These are phyloP conservation scores for Mugil cephalus DNA, from an alignment of 2,113 vertebrate species.

Conservation along the genomic window DNA sequence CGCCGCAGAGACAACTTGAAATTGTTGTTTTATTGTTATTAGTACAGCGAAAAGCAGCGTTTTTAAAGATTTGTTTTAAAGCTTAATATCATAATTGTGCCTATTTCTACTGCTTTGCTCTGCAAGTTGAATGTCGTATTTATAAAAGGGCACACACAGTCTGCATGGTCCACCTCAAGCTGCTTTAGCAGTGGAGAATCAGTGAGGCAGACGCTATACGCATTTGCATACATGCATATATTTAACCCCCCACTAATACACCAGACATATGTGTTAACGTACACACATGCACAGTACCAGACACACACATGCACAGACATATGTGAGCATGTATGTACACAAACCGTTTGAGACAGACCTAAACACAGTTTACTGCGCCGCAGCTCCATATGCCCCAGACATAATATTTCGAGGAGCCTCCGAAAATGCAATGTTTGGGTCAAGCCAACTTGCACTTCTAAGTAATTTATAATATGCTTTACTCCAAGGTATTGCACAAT, in stretches of 20 bases:
- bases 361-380: slow-evolving; percentile 48
- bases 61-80: background rate
- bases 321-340: slow-evolving; percentile 56
- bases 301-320: slow-evolving; percentile 52
- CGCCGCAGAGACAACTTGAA: background rate
- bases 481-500: slow-evolving; percentile 98
- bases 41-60: background rate
- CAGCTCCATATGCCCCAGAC: slow-evolving; percentile 74
- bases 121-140: background rate
- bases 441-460: slow-evolving; percentile 92
- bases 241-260: slow-evolving; percentile 56
- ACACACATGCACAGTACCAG: slow-evolving; percentile 40
- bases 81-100: background rate
- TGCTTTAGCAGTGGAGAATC: slow-evolving; percentile 42
- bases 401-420: slow-evolving; percentile 85
- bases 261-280: slow-evolving; percentile 55
- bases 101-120: background rate
- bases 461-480: slow-evolving; percentile 98
- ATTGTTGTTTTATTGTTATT: background rate
- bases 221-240: slow-evolving; percentile 75
- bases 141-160: slow-evolving; percentile 3
- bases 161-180: slow-evolving; percentile 2
- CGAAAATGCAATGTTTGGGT: slow-evolving; percentile 90
- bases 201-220: slow-evolving; percentile 55
- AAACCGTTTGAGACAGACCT: slow-evolving; percentile 58